These are phyloP conservation scores for Steinernema carpocapsae DNA, from an alignment of 2,888 invertebrate genomes.

Conservation along the genomic window DNA sequence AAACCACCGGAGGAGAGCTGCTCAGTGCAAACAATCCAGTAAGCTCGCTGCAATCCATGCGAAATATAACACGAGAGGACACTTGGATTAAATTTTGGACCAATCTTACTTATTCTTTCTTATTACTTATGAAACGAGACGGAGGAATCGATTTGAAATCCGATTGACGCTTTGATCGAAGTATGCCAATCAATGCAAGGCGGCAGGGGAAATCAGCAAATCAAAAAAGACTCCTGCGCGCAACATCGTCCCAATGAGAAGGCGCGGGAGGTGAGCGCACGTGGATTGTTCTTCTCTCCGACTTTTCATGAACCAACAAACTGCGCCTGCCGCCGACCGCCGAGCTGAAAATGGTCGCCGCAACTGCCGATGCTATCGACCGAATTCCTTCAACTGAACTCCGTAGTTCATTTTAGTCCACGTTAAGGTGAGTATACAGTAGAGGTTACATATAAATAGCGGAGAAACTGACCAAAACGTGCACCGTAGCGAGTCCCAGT, in stretches of 20 bases:
- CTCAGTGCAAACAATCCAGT: constrained; percentile 22
- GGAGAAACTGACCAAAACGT: constrained; percentile 17
- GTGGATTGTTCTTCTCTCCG: background rate
- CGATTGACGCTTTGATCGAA: background rate
- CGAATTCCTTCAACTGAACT: background rate
- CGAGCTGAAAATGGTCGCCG: constrained; percentile 7
- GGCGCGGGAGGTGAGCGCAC: constrained; percentile 3
- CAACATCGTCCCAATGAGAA: background rate
- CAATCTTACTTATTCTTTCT: background rate
- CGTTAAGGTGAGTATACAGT: background rate
- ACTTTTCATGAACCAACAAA: background rate
- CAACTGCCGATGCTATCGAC: constrained; percentile 1
- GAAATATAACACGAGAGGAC: constrained; percentile 22
- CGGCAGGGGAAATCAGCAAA: background rate
- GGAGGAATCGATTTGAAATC: background rate
- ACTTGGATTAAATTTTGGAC: background rate
- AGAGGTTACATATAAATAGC: background rate
- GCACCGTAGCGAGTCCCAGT: constrained; percentile 6
- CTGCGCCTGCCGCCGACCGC: too few species aligned
- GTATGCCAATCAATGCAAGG: constrained; percentile 10
- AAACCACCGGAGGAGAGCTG: background rate
- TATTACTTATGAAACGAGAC: background rate
- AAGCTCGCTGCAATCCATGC: constrained; percentile 20
- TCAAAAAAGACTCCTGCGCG: constrained; percentile 23
- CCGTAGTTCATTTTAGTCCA: background rate